Evolutionary conservation across 2,888 invertebrate species (phyloP).

Genomic region (Ophion costatus): DNA sequence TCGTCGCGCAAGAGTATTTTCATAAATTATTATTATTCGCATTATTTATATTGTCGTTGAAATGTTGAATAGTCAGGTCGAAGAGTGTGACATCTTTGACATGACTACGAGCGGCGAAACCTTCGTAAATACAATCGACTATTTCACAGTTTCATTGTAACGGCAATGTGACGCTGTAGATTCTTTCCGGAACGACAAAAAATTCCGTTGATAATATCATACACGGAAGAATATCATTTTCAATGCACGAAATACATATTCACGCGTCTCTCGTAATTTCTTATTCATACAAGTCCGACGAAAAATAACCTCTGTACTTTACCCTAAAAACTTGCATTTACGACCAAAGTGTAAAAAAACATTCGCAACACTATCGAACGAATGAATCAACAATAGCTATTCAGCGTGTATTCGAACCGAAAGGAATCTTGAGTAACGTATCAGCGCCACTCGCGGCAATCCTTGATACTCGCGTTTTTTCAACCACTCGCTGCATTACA

Average conservation of each 20-base stretch:
- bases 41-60: slow-evolving; percentile 18
- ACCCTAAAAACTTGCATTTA: not conserved
- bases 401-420: not conserved
- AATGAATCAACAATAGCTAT: not conserved
- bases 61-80: not conserved
- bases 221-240: not conserved
- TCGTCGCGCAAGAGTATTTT: not conserved
- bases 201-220: not conserved
- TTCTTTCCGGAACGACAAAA: not conserved
- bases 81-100: too few relatives aligned
- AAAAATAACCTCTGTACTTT: not conserved
- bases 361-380: not conserved
- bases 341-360: slow-evolving; percentile 2
- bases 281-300: not conserved
- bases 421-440: not conserved
- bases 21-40: not conserved
- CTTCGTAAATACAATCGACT: too few relatives aligned
- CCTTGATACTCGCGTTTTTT: not conserved
- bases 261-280: slow-evolving; percentile 2
- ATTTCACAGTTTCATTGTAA: too few relatives aligned
- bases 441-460: slow-evolving; percentile 9
- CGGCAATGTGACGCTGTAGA: too few relatives aligned
- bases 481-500: not conserved
- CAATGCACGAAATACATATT: slow-evolving; percentile 1
- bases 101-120: too few relatives aligned